These are phyloP conservation scores for Vanacampus margaritifer DNA, from an alignment of 2,113 vertebrate genomes.

Conservation along the genomic window DNA sequence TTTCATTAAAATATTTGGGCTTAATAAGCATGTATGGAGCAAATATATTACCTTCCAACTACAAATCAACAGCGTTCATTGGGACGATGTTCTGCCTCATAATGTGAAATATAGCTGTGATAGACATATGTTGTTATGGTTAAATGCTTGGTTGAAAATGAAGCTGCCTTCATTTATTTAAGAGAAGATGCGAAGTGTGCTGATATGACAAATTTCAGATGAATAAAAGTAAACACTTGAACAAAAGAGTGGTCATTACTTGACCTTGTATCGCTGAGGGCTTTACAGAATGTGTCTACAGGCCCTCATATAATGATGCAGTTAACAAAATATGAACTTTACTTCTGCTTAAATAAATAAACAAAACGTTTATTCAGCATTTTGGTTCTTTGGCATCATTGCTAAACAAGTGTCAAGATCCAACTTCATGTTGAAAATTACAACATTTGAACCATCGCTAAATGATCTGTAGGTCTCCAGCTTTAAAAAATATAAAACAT, in stretches of 20 bases:
- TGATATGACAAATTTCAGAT: not conserved
- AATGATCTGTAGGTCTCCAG: too few relatives aligned
- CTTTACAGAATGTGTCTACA: not conserved
- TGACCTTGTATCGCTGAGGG: not conserved
- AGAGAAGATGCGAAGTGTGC: too few relatives aligned
- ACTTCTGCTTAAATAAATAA: not conserved
- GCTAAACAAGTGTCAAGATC: too few relatives aligned
- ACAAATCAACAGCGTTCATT: not conserved
- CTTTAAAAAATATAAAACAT: too few relatives aligned
- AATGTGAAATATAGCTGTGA: not conserved
- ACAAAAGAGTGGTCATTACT: not conserved
- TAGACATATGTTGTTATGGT: not conserved
- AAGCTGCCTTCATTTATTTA: not conserved
- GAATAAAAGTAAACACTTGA: not conserved
- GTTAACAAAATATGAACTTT: not conserved
- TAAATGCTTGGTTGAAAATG: not conserved
- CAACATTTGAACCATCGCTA: too few relatives aligned
- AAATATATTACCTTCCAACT: not conserved
- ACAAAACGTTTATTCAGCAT: too few relatives aligned
- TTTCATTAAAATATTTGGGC: not conserved
- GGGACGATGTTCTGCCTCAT: not conserved
- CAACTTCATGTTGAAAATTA: too few relatives aligned
- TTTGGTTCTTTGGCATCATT: not conserved
- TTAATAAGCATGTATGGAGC: not conserved
- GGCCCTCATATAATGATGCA: not conserved